Evolutionary conservation across 2,888 invertebrate genomes (phyloP).

Genomic region (Desoria tigrina): DNA sequence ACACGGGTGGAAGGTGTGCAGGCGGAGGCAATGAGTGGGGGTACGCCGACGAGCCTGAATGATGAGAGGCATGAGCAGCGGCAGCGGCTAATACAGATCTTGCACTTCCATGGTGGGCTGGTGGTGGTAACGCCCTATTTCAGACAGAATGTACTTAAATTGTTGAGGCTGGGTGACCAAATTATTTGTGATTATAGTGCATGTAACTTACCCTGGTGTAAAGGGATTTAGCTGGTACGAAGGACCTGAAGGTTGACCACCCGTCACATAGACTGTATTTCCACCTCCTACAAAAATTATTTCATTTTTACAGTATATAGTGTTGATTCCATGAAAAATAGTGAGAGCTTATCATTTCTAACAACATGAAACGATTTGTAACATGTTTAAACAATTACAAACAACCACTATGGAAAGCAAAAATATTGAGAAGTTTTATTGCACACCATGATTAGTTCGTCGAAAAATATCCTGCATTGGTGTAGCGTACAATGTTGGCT

Average conservation of each 20-base stretch:
- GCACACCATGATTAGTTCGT: constrained; percentile 47
- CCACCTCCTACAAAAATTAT: constrained; percentile 39
- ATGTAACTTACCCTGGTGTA: constrained; percentile 54
- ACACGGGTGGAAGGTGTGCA: constrained; percentile 58
- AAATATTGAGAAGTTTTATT: not conserved
- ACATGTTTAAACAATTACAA: too few species aligned
- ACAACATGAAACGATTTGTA: too few species aligned
- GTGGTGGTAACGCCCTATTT: constrained; percentile 74
- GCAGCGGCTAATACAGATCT: constrained; percentile 63
- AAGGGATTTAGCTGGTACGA: constrained; percentile 60
- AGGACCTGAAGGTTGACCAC: constrained; percentile 41
- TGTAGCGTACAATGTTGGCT: constrained; percentile 48
- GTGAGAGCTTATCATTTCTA: too few species aligned
- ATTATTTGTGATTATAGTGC: too few species aligned
- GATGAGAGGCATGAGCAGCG: constrained; percentile 56
- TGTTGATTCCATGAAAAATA: too few species aligned
- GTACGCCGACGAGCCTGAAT: constrained; percentile 68
- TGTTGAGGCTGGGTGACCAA: too few species aligned
- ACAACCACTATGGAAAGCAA: not conserved
- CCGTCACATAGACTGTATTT: constrained; percentile 51
- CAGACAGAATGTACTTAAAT: too few species aligned
- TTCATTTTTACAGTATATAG: not conserved
- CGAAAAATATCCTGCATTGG: constrained; percentile 49
- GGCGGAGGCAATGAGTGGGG: constrained; percentile 71
- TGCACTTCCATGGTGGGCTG: constrained; percentile 79